phyloP scores from a whole-genome alignment of 2,888 invertebrate species.

The Disparrhopalites patrizii region DNA sequence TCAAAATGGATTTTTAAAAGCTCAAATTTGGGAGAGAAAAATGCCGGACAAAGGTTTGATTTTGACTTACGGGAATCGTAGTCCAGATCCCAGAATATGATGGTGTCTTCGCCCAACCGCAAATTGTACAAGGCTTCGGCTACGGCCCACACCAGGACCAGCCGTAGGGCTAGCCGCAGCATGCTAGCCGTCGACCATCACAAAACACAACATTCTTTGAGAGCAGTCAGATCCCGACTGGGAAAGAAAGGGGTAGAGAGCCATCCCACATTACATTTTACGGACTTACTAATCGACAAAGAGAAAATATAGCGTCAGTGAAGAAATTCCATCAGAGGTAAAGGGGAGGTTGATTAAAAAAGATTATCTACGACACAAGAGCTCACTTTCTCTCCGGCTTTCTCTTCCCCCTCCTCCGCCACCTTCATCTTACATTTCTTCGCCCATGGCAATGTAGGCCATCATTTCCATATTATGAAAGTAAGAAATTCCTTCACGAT shows the following conservation, averaged over 20 bases:
- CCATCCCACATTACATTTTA: neutral
- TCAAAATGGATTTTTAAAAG: too few species aligned
- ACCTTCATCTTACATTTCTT: neutral
- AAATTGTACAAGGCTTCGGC: slow-evolving; percentile 45
- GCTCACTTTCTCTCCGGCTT: neutral
- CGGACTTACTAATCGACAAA: slow-evolving; percentile 2
- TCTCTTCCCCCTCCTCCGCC: neutral
- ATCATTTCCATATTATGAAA: slow-evolving; percentile 29
- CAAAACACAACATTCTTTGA: neutral
- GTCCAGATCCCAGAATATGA: slow-evolving; percentile 45
- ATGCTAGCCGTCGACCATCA: neutral
- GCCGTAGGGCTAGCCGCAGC: slow-evolving; percentile 30
- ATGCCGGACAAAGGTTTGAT: too few species aligned
- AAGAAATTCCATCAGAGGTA: neutral
- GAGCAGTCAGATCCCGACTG: slow-evolving; percentile 16
- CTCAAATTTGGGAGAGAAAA: too few species aligned
- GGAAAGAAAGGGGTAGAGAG: neutral
- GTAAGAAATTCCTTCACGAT: slow-evolving; percentile 24
- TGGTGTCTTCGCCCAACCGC: slow-evolving; percentile 43
- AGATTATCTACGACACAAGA: neutral
- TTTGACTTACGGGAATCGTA: slow-evolving; percentile 40
- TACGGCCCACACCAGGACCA: slow-evolving; percentile 44
- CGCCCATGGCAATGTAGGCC: neutral
- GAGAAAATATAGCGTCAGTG: neutral
- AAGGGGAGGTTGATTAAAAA: neutral